Percentiles rank a stretch among this genome's conserved stretches.
phyloP scores from a whole-genome alignment of 2,113 vertebrate species.

The Dromaius novaehollandiae region DNA sequence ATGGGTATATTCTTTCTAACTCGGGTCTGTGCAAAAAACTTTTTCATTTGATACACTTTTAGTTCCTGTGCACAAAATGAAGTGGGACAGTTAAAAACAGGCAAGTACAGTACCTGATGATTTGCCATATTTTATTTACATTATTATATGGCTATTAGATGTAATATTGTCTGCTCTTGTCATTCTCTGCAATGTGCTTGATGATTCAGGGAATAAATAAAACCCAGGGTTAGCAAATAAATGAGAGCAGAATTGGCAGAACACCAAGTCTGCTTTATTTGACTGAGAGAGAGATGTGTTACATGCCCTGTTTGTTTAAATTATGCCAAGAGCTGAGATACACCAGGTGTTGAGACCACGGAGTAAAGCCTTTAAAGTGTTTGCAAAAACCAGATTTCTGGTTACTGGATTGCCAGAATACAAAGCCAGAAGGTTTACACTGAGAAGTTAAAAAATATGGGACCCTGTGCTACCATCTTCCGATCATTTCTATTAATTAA shows the following conservation, averaged over 20 bases:
- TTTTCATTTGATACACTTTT: constrained; percentile 31
- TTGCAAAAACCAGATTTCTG: constrained; percentile 27
- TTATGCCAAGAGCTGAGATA: constrained; percentile 50
- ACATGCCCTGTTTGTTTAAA: constrained; percentile 64
- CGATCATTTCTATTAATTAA: not conserved
- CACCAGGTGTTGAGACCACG: constrained; percentile 44
- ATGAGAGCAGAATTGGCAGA: constrained; percentile 65
- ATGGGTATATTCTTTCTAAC: not conserved
- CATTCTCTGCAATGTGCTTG: constrained; percentile 64
- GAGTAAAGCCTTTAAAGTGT: constrained; percentile 34
- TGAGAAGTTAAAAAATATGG: not conserved
- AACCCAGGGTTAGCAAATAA: constrained; percentile 63
- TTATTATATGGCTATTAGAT: constrained; percentile 68
- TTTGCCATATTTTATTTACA: constrained; percentile 70
- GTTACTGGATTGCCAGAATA: constrained; percentile 27
- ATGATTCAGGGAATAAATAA: constrained; percentile 66
- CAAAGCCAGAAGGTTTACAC: constrained; percentile 1
- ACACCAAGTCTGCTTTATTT: constrained; percentile 64
- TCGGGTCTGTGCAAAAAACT: constrained; percentile 14
- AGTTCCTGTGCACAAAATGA: constrained; percentile 51
- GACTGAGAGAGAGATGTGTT: constrained; percentile 58
- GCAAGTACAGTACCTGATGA: constrained; percentile 41
- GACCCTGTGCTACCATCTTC: not conserved
- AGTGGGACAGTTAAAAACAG: constrained; percentile 30
- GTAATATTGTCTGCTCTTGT: constrained; percentile 60